phyloP scores from a whole-genome alignment of 1,140 invertebrate genomes.

The Bombus polaris region DNA sequence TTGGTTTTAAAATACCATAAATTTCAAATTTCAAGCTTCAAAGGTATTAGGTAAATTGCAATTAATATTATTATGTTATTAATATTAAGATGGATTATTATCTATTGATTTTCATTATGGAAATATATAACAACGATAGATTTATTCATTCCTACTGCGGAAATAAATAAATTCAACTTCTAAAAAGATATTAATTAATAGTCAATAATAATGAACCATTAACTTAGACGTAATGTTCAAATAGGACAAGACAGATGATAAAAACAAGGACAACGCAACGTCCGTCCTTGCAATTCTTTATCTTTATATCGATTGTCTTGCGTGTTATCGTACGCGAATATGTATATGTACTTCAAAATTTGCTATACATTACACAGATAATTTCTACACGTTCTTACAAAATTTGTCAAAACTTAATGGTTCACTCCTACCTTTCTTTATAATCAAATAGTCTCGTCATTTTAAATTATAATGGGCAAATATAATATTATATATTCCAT shows the following conservation, averaged over 20 bases:
- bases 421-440: neutral
- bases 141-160: no score
- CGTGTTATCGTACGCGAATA: neutral
- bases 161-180: neutral
- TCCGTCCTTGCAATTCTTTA: slow-evolving; percentile 4
- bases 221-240: neutral
- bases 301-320: slow-evolving; percentile 2
- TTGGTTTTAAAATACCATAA: no score
- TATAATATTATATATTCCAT: no score
- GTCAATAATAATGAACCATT: neutral
- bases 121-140: no score
- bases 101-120: no score
- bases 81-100: no score
- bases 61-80: no score
- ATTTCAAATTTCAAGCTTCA: no score
- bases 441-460: no score
- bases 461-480: no score
- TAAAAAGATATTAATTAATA: no score
- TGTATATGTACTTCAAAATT: neutral
- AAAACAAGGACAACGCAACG: neutral
- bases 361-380: neutral
- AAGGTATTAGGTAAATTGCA: no score
- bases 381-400: neutral
- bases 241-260: neutral
- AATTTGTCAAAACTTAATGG: neutral